Evolutionary conservation across 2,888 invertebrate species (phyloP).

Genomic region (Netelia fuscicornis): DNA sequence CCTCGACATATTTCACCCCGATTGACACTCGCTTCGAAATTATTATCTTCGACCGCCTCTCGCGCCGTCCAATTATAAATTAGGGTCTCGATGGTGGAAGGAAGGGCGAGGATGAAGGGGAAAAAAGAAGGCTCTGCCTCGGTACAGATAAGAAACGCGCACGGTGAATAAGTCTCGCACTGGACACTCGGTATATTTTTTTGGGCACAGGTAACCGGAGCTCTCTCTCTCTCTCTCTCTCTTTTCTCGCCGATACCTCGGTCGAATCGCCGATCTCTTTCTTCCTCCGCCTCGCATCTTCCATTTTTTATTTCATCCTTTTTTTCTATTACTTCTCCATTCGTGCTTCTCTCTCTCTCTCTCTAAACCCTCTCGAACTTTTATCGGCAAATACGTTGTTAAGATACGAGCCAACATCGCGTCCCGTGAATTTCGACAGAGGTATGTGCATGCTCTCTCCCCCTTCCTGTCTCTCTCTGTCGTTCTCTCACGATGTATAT

Average conservation of each 20-base stretch:
- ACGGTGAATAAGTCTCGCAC: constrained; percentile 56
- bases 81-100: constrained; percentile 60
- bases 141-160: constrained; percentile 58
- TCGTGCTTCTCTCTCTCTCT: constrained; percentile 37
- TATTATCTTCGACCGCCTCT: constrained; percentile 63
- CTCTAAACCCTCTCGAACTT: constrained; percentile 60
- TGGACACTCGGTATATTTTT: constrained; percentile 43
- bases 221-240: not conserved
- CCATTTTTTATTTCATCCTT: constrained; percentile 23
- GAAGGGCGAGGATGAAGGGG: constrained; percentile 29
- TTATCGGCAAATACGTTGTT: constrained; percentile 73
- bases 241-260: constrained; percentile 42
- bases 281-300: constrained; percentile 51
- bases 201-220: constrained; percentile 47
- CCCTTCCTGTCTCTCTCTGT: constrained; percentile 26
- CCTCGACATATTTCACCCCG: constrained; percentile 64
- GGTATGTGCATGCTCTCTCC: constrained; percentile 65
- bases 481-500: constrained; percentile 11
- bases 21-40: constrained; percentile 68
- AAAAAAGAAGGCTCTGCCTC: constrained; percentile 44
- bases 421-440: constrained; percentile 70
- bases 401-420: constrained; percentile 72
- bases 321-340: constrained; percentile 37
- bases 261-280: constrained; percentile 62
- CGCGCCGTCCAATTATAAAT: constrained; percentile 71